Base-by-base conservation (phyloP, 2,888 invertebrate species). In the Oscheius sp. region DNA sequence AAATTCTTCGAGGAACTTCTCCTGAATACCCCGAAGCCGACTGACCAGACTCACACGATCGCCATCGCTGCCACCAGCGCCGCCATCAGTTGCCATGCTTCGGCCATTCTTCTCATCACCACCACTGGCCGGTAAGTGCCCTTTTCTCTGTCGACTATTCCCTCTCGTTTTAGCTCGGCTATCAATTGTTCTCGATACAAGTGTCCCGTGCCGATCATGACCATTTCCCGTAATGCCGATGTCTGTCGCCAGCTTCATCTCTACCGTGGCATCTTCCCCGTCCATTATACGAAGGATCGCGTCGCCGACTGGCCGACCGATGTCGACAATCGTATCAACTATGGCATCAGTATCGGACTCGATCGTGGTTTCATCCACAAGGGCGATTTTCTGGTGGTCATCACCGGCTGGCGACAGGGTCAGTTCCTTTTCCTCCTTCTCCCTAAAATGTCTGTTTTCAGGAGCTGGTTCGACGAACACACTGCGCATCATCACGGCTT, bases 61-160 rank as follows among this genome's bases (percentile, higher is more conserved):
- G 97, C 96, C 25, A 94, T 98, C 85, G 95, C 97, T 1, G 93
- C 96, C 0, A 94, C 98, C 85, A 95, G 97, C 1, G 97, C 96
- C 0, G 93, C 97, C 0, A 92, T 93, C 85, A 95, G 95, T 89
- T 93, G 94, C 88, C 91, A 93, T 87, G 96, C 97, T 1, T 92
- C 94, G 7, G 96, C 96, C 68, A 94, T 96, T 79, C 93, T 96
- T 27, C 93, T 94, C 12, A 92, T 95, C 84, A 95, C 95, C 0
- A 95, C 95, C 0, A 90, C 90, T 69, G 91, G 91, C 61, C 58
- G 76, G 73, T 76, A 9, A 41, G 69, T 21, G 1, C 16, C 13
- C 18, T 9, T 13, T 29, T 12, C 45, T 66, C 25, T 18, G 52
- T 43, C 84, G n/a, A 29, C n/a, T 13, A 2, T 55, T 23, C 55